A percentile compares a stretch with the other conserved stretches of the same genome.
phyloP scores from a whole-genome alignment of 1,140 invertebrate genomes.

The Aphelenchoides fujianensis region DNA sequence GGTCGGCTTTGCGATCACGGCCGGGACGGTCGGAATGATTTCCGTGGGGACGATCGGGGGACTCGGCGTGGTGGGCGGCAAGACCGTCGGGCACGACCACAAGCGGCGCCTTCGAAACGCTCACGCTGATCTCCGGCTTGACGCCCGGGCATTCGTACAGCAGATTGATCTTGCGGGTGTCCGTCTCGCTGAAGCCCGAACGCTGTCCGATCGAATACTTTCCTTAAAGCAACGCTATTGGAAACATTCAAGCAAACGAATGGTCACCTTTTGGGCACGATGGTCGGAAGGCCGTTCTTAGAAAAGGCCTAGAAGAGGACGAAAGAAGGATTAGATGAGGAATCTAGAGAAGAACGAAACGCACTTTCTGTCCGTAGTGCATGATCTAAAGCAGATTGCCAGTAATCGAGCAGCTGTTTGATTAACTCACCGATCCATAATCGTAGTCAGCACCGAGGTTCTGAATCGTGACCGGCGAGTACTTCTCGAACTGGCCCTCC shows the following conservation, averaged over 20 bases:
- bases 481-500: constrained; percentile 27
- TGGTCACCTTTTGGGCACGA: constrained; percentile 62
- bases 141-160: constrained; percentile 63
- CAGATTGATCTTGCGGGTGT: constrained; percentile 65
- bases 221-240: constrained; percentile 24
- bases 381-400: no score
- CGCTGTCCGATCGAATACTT: constrained; percentile 64
- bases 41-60: constrained; percentile 23
- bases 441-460: constrained; percentile 56
- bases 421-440: constrained; percentile 63
- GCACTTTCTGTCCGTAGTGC: constrained; percentile 65
- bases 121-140: no score
- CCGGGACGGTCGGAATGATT: constrained; percentile 40
- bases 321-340: no score
- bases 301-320: no score
- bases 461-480: constrained; percentile 16
- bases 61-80: constrained; percentile 15
- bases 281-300: constrained; percentile 63
- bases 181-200: constrained; percentile 63
- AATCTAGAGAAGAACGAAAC: no score
- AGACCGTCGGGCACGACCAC: no score
- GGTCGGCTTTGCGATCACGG: constrained; percentile 13
- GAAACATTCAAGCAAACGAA: no score
- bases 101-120: no score
- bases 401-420: no score